These are phyloP conservation scores for Pionites leucogaster DNA, from an alignment of 2,113 vertebrate genomes.

Conservation along the genomic window DNA sequence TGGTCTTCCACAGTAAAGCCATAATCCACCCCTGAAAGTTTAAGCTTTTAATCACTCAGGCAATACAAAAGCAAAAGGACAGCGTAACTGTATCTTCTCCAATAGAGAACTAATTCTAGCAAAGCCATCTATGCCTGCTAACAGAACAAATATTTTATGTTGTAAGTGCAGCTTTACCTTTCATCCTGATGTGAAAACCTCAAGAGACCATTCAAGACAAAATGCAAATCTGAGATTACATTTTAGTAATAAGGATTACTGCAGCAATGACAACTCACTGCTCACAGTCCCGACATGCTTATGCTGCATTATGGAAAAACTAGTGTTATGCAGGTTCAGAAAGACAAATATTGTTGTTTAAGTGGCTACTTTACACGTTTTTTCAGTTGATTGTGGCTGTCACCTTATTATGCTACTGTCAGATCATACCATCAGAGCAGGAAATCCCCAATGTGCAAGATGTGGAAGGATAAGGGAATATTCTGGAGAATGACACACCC, in stretches of 20 bases:
- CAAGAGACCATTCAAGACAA: background rate
- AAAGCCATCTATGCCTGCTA: background rate
- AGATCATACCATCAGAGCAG: background rate
- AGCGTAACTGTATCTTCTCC: background rate
- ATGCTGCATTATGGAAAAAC: background rate
- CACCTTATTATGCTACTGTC: background rate
- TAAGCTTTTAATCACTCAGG: background rate
- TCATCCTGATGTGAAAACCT: background rate
- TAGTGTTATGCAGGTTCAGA: background rate
- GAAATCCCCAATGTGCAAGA: background rate
- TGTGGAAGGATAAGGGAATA: background rate
- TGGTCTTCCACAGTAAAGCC: background rate
- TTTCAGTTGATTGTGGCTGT: background rate
- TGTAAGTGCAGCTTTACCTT: background rate
- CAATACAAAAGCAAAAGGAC: background rate
- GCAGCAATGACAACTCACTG: background rate
- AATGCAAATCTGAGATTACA: background rate
- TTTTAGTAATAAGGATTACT: background rate
- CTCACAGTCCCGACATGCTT: background rate
- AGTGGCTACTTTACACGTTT: background rate
- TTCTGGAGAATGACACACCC: background rate
- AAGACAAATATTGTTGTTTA: background rate
- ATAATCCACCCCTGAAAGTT: background rate
- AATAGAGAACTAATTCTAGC: background rate
- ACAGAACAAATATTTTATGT: background rate